A percentile compares a stretch with the other conserved stretches of the same genome.
These are phyloP conservation scores for Osedax fenrisi DNA, from an alignment of 2,888 invertebrate genomes.

Conservation along the genomic window DNA sequence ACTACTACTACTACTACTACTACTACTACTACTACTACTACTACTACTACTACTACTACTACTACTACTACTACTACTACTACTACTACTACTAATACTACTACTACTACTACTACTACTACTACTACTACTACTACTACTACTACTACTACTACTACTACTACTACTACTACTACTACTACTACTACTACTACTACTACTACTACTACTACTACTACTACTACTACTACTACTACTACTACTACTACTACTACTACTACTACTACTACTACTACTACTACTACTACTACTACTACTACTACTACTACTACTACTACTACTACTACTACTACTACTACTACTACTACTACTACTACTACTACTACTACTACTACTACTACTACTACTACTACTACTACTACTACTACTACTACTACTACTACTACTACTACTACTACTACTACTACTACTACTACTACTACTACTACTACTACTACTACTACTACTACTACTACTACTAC, in stretches of 20 bases:
- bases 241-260: not conserved
- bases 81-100: too few species aligned
- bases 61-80: constrained; percentile 18
- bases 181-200: not conserved
- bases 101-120: not conserved
- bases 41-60: constrained; percentile 22
- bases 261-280: not conserved
- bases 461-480: constrained; percentile 20
- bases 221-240: not conserved
- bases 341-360: constrained; percentile 1
- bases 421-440: constrained; percentile 20
- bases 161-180: not conserved
- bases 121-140: not conserved
- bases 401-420: constrained; percentile 9
- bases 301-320: constrained; percentile 15
- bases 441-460: constrained; percentile 13
- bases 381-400: constrained; percentile 11
- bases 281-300: not conserved
- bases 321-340: constrained; percentile 11
- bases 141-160: not conserved
- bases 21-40: constrained; percentile 17
- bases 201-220: not conserved
- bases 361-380: constrained; percentile 15
- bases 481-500: constrained; percentile 21
- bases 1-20: constrained; percentile 15